Evolutionary conservation across 1,140 invertebrate genomes (phyloP), one percentile per base, ranked within the genome.

Genomic region (Leptinotarsa defecta): DNA sequence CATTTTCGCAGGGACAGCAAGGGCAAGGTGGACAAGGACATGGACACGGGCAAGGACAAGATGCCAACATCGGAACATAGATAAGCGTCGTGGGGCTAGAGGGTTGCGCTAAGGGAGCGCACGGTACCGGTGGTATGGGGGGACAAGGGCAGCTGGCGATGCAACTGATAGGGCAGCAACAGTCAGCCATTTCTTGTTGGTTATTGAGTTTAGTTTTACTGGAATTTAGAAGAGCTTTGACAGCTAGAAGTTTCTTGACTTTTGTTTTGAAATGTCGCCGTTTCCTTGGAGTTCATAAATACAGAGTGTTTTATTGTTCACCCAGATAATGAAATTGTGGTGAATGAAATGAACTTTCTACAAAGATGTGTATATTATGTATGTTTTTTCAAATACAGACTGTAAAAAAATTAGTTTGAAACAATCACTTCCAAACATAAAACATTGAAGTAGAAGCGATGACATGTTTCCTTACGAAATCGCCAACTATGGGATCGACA

Each of bases 91-190:
- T 70, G n/a, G 77, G 77, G 20, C 74, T 68, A 57, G 71, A 76
- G 4, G 77, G 77, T 71, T 78, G 77, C 13, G 74, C 77, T 13
- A 78, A 24, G 2, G 74, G 74, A 17, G 71, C 77, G 48, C 71
- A 74, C 22, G 77, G 67, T 11, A 76, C 74, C 17, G 77, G 74
- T 1, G 71, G 68, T 48, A 72, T 68, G 4, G 77, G 77, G 11
- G 72, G 49, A 20, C 77, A 78, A 13, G 61, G 71, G 19, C 74
- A 70, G 57, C 77, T 75, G 15, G 77, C 74, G 13, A 76, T 74
- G 17, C 77, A 75, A n/a, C 19, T 61, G 13, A 76, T 64, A 27
- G 67, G 68, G 52, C 74, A 68, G 48, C 77, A 78, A 70, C 77
- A 78, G 48, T 78, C 77, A 48, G 77, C 77, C 77, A 78, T 78